These are phyloP conservation scores for Erpobdella octoculata DNA, from an alignment of 2,888 invertebrate genomes.

Conservation along the genomic window DNA sequence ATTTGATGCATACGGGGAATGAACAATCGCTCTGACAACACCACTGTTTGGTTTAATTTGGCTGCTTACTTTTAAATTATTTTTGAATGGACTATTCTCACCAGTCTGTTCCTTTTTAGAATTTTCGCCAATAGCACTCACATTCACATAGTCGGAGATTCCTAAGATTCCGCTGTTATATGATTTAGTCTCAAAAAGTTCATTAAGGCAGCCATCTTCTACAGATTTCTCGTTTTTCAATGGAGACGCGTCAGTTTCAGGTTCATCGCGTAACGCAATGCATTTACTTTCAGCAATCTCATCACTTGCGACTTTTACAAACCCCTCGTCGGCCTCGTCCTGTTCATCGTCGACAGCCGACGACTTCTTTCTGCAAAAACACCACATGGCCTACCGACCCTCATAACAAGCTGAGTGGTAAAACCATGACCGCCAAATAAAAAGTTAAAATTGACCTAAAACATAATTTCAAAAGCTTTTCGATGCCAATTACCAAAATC, in stretches of 20 bases:
- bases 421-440: background rate
- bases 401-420: slow-evolving; percentile 2
- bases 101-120: background rate
- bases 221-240: too few species aligned
- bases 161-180: background rate
- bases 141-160: background rate
- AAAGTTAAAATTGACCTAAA: background rate
- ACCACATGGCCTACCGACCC: background rate
- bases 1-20: background rate
- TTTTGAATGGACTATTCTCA: too few species aligned
- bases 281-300: background rate
- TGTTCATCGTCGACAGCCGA: background rate
- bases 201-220: too few species aligned
- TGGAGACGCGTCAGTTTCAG: background rate
- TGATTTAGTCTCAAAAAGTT: background rate
- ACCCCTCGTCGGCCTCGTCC: background rate
- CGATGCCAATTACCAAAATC: background rate
- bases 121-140: background rate
- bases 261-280: background rate
- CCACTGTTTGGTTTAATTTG: background rate
- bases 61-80: too few species aligned
- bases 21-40: background rate
- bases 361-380: slow-evolving; percentile 6
- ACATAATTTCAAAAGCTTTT: background rate
- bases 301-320: background rate